phyloP scores from a whole-genome alignment of 2,113 vertebrate genomes.

The Gasterosteus aculeatus region DNA sequence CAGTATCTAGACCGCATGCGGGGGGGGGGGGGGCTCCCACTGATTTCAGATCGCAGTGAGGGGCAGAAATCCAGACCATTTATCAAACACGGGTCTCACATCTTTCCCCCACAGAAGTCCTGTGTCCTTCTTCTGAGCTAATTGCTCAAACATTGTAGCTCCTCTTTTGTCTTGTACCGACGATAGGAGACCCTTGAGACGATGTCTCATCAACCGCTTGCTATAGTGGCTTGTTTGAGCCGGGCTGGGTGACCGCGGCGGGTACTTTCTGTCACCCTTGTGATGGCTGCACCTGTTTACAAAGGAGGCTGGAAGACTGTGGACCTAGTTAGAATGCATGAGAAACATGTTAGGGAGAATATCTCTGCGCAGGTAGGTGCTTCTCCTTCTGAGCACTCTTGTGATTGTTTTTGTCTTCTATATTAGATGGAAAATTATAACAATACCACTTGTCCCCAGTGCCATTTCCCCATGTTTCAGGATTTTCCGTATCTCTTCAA shows the following conservation, averaged over 20 bases:
- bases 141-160: conserved; percentile 17
- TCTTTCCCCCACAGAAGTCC: background rate
- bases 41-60: background rate
- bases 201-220: background rate
- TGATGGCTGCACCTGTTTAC: conserved; percentile 25
- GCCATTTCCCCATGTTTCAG: too few species aligned
- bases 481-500: too few species aligned
- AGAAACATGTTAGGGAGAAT: too few species aligned
- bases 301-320: conserved; percentile 8
- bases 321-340: too few species aligned
- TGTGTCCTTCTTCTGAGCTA: background rate
- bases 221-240: background rate
- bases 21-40: background rate
- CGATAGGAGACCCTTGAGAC: conserved; percentile 23
- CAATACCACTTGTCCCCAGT: too few species aligned
- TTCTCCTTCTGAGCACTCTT: too few species aligned
- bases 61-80: background rate
- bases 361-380: too few species aligned
- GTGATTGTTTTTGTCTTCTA: too few species aligned
- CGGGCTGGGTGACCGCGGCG: conserved; percentile 23
- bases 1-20: background rate
- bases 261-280: conserved; percentile 31
- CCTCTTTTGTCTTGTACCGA: conserved; percentile 6
- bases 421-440: too few species aligned
- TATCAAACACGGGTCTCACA: background rate